Percentiles rank a stretch among this genome's conserved stretches.
Conservation (phyloP, 2,888 invertebrate species). For the Agriopis leucophaearia region DNA sequence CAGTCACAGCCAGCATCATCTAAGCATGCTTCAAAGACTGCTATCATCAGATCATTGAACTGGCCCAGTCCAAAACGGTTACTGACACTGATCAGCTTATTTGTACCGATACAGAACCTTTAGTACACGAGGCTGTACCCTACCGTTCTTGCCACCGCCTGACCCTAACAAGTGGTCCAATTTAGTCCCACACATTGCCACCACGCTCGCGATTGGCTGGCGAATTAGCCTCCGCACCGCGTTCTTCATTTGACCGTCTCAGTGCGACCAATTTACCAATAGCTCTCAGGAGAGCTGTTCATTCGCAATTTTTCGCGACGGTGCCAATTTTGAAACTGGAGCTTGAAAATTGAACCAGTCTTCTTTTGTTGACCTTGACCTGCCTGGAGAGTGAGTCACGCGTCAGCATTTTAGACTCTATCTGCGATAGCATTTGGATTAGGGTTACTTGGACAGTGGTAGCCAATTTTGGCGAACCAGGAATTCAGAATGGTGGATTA, state of each 20-base stretch:
- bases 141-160: constrained; percentile 65
- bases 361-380: constrained; percentile 18
- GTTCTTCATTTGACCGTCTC: constrained; percentile 77
- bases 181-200: constrained; percentile 65
- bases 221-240: constrained; percentile 75
- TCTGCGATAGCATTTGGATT: not conserved
- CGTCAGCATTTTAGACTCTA: not conserved
- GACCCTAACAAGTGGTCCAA: constrained; percentile 84
- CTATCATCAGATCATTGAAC: not conserved
- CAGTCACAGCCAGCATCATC: no score
- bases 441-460: not conserved
- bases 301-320: constrained; percentile 40
- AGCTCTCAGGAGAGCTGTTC: constrained; percentile 52
- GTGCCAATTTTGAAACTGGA: constrained; percentile 47
- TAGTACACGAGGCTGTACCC: constrained; percentile 51
- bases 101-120: constrained; percentile 21
- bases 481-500: constrained; percentile 70
- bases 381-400: not conserved
- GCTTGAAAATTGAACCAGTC: constrained; percentile 2
- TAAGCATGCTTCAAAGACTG: no score
- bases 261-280: constrained; percentile 77
- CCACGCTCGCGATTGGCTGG: constrained; percentile 72
- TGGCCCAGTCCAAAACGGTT: not conserved
- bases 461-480: not conserved
- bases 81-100: not conserved